Conservation (phyloP, 1,140 invertebrate species). For the Brachionus plicatilis region DNA sequence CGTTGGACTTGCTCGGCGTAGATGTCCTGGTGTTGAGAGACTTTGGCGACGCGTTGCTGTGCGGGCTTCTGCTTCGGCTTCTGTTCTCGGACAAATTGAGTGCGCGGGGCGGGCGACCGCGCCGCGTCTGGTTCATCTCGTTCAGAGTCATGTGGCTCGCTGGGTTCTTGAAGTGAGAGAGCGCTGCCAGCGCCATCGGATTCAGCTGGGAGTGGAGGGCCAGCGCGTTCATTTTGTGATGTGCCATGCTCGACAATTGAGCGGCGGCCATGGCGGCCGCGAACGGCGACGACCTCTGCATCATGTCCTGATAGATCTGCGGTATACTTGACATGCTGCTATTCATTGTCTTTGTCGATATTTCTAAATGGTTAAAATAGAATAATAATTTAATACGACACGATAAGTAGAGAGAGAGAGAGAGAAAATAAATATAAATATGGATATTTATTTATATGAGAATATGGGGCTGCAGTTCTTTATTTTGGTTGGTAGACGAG, state of each 20-base stretch:
- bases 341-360: neutral
- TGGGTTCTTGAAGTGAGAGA: neutral
- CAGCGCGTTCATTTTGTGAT: neutral
- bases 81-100: neutral
- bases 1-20: neutral
- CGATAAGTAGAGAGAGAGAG: neutral
- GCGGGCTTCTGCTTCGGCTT: neutral
- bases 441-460: neutral
- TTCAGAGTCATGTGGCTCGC: neutral
- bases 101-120: neutral
- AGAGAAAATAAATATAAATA: neutral
- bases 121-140: neutral
- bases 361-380: neutral
- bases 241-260: neutral
- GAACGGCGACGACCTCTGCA: constrained; percentile 29
- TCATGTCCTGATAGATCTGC: constrained; percentile 38
- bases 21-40: neutral
- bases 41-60: neutral
- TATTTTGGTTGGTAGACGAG: neutral
- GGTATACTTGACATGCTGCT: constrained; percentile 23
- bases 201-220: neutral
- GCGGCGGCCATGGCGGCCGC: constrained; percentile 19
- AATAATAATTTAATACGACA: neutral
- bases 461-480: neutral
- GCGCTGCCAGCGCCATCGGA: neutral